Evolutionary conservation across 2,888 invertebrate genomes (phyloP).

Genomic region (Ornithoptera priamus): DNA sequence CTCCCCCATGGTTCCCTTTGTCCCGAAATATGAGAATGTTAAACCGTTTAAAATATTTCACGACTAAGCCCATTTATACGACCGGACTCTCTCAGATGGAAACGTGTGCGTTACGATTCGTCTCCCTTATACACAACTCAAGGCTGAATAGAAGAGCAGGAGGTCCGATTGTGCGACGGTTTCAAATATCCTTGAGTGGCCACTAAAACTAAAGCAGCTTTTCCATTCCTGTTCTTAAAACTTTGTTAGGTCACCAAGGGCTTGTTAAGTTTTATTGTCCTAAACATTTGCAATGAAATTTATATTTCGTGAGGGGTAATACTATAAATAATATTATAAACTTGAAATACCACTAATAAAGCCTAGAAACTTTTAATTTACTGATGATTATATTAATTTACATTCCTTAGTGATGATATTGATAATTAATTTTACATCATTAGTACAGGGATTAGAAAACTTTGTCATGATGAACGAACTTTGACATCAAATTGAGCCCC

Average conservation of each 20-base stretch:
- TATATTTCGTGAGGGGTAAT: not conserved
- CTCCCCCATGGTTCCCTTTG: not conserved
- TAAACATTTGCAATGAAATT: not conserved
- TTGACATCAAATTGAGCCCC: slow-evolving; percentile 48
- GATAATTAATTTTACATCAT: slow-evolving; percentile 1
- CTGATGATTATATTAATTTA: not conserved
- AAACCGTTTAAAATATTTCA: slow-evolving; percentile 19
- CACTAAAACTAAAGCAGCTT: slow-evolving; percentile 22
- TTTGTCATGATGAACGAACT: slow-evolving; percentile 39
- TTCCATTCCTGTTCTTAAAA: slow-evolving; percentile 13
- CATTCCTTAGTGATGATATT: not conserved
- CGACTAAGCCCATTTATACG: slow-evolving; percentile 11
- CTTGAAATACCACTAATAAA: too few relatives aligned
- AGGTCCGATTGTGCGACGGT: slow-evolving; percentile 11
- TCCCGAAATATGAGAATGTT: slow-evolving; percentile 13
- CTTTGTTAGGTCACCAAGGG: slow-evolving; percentile 8
- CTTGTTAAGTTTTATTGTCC: not conserved
- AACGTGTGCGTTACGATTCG: not conserved
- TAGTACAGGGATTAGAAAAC: slow-evolving; percentile 26
- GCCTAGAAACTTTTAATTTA: too few relatives aligned
- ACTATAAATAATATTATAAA: not conserved
- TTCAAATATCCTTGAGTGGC: slow-evolving; percentile 23
- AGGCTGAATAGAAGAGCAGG: slow-evolving; percentile 5
- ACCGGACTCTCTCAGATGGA: slow-evolving; percentile 13
- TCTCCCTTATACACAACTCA: not conserved